Evolutionary conservation across 2,113 vertebrate genomes (phyloP).

Genomic region (Acanthochromis polyacanthus): DNA sequence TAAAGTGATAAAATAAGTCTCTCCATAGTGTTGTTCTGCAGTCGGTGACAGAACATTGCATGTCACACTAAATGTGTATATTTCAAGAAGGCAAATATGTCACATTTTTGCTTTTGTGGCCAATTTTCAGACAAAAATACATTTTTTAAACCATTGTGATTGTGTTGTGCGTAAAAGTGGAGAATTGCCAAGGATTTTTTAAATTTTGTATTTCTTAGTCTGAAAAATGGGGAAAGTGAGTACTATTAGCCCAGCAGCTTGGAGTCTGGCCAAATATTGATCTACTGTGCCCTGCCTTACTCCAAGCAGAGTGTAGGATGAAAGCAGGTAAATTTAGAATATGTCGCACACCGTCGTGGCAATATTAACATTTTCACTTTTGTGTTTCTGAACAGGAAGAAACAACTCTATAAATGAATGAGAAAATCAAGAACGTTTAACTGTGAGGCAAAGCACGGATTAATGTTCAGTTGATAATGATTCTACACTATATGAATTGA

Average conservation of each 20-base stretch:
- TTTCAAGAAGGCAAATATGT: background rate
- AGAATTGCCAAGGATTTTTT: slow-evolving; percentile 24
- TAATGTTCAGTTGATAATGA: slow-evolving; percentile 4
- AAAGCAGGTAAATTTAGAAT: slow-evolving; percentile 17
- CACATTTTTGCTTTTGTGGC: background rate
- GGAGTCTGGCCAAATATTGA: slow-evolving; percentile 42
- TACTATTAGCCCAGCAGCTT: slow-evolving; percentile 11
- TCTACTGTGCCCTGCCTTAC: background rate
- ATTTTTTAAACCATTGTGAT: background rate
- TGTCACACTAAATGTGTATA: background rate
- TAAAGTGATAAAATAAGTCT: background rate
- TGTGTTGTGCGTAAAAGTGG: background rate
- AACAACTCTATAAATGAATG: slow-evolving; percentile 2
- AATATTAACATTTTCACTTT: slow-evolving; percentile 19
- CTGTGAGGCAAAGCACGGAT: background rate
- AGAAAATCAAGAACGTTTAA: slow-evolving; percentile 7
- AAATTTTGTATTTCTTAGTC: background rate
- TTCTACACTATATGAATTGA: slow-evolving; percentile 15
- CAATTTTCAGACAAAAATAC: background rate
- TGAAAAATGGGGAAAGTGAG: slow-evolving; percentile 14
- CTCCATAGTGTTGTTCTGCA: background rate
- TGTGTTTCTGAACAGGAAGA: slow-evolving; percentile 6
- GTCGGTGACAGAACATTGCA: background rate
- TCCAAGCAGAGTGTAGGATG: background rate
- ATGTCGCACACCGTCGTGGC: background rate